These are phyloP conservation scores for Sesamia nonagrioides DNA, from an alignment of 1,140 invertebrate genomes.

Conservation along the genomic window DNA sequence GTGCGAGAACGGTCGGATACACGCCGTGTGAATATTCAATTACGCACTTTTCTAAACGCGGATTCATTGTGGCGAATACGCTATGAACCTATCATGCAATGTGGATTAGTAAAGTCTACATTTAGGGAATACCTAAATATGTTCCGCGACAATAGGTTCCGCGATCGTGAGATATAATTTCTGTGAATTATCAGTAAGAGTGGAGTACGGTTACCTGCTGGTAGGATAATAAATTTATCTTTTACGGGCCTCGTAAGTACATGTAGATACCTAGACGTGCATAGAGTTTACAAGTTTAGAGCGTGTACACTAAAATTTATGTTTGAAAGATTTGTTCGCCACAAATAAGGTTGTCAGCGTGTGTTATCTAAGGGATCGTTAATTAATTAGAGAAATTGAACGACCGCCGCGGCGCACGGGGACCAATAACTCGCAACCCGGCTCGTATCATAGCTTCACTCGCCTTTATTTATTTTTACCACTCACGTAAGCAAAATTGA, in stretches of 20 bases:
- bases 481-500: conserved; percentile 86
- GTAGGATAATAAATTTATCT: conserved; percentile 63
- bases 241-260: conserved; percentile 63
- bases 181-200: conserved; percentile 38
- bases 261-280: conserved; percentile 68
- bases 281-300: conserved; percentile 83
- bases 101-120: conserved; percentile 50
- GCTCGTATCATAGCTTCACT: conserved; percentile 84
- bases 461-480: conserved; percentile 85
- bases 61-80: conserved; percentile 58
- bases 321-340: conserved; percentile 86
- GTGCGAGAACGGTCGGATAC: conserved; percentile 61
- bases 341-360: conserved; percentile 87
- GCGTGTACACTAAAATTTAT: conserved; percentile 85
- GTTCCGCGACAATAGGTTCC: conserved; percentile 36
- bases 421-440: conserved; percentile 86
- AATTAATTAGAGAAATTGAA: conserved; percentile 88
- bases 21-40: conserved; percentile 72
- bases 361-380: conserved; percentile 85
- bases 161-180: conserved; percentile 51
- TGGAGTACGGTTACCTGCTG: conserved; percentile 50
- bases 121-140: conserved; percentile 54
- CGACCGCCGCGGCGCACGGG: conserved; percentile 76
- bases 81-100: conserved; percentile 66
- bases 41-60: conserved; percentile 66